Conservation (phyloP, 2,888 invertebrate species). For the Eretmocerus hayati region DNA sequence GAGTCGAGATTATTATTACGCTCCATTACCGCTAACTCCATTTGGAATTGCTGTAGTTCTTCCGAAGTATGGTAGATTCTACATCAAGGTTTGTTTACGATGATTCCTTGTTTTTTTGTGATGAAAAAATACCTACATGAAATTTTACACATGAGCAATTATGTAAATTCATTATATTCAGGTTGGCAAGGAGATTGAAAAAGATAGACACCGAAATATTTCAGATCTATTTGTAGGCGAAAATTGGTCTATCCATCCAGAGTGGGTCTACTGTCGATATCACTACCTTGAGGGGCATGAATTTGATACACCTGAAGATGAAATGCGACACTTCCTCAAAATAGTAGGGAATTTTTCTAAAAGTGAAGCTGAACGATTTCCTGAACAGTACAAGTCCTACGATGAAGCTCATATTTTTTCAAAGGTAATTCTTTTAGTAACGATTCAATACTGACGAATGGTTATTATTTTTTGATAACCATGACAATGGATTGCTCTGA, state of each 20-base stretch:
- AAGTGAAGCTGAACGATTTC: slow-evolving; percentile 54
- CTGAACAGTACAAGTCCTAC: slow-evolving; percentile 53
- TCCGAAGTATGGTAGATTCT: slow-evolving; percentile 74
- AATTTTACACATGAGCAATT: background rate
- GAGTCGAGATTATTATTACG: slow-evolving; percentile 75
- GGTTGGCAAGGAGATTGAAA: slow-evolving; percentile 70
- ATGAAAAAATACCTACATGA: background rate
- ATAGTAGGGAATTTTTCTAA: slow-evolving; percentile 26
- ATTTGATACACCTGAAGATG: slow-evolving; percentile 65
- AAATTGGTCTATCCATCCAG: slow-evolving; percentile 75
- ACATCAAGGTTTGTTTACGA: slow-evolving; percentile 47
- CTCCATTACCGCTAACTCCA: slow-evolving; percentile 74
- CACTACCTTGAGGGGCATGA: slow-evolving; percentile 75
- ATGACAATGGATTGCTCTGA: too few relatives aligned
- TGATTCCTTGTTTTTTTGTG: too few relatives aligned
- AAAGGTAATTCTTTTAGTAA: background rate
- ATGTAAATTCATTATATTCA: slow-evolving; percentile 31
- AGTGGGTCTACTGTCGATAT: slow-evolving; percentile 86
- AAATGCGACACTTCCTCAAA: slow-evolving; percentile 66
- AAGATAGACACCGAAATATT: slow-evolving; percentile 62
- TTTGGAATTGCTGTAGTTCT: slow-evolving; percentile 81
- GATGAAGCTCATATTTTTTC: background rate
- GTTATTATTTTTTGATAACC: too few relatives aligned
- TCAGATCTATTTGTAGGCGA: slow-evolving; percentile 66
- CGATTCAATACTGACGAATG: too few relatives aligned